Conservation (phyloP, 1,140 invertebrate genomes). For the Neelides sp. region DNA sequence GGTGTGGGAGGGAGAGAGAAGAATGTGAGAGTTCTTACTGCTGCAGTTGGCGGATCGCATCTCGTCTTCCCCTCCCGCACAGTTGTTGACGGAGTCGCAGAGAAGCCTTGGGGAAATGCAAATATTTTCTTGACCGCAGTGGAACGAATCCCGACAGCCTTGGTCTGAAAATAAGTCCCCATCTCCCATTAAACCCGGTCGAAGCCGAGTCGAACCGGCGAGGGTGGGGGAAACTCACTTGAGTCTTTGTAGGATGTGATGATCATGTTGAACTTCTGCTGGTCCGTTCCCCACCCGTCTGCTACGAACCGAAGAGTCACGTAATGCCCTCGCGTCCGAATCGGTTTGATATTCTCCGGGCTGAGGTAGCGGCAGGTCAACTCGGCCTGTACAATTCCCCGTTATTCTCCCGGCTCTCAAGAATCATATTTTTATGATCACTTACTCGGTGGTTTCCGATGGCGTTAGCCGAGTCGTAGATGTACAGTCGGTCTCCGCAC, state of each 20-base stretch:
- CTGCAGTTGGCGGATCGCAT: conserved; percentile 62
- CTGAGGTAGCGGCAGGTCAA: conserved; percentile 79
- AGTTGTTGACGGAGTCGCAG: conserved; percentile 82
- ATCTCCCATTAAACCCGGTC: not conserved
- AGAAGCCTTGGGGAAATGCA: conserved; percentile 77
- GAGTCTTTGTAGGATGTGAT: conserved; percentile 87
- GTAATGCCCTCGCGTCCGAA: conserved; percentile 69
- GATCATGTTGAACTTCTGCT: conserved; percentile 80
- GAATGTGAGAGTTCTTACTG: conserved; percentile 47
- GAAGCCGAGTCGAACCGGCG: not conserved
- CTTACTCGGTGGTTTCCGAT: conserved; percentile 71
- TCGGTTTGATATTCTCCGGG: conserved; percentile 59
- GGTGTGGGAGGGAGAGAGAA: too few species aligned
- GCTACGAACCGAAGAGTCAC: conserved; percentile 78
- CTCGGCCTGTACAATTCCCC: conserved; percentile 51
- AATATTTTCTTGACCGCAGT: conserved; percentile 68
- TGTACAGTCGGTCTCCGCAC: conserved; percentile 83
- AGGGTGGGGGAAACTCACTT: conserved; percentile 49
- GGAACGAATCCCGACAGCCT: conserved; percentile 66
- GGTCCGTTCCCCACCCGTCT: conserved; percentile 76
- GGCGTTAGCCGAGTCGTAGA: conserved; percentile 81
- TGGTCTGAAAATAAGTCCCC: conserved; percentile 69
- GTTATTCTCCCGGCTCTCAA: not conserved
- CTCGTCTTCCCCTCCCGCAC: conserved; percentile 83
- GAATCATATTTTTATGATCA: not conserved